phyloP scores from a whole-genome alignment of 2,797 vertebrate species.

The Perodicticus potto region DNA sequence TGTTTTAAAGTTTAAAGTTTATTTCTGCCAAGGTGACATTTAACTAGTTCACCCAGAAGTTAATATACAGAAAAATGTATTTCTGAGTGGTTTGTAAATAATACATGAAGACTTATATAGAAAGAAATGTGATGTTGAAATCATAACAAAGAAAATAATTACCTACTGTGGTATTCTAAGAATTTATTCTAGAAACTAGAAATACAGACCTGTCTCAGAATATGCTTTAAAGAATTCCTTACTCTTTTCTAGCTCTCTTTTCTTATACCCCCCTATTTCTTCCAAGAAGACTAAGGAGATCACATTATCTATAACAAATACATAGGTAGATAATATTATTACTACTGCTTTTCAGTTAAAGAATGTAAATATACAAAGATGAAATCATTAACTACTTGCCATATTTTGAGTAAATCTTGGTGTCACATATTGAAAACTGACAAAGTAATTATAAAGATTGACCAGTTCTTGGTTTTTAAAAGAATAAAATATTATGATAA shows the following conservation, averaged over 20 bases:
- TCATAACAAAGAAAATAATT: neutral
- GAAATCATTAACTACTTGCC: neutral
- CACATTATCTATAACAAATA: neutral
- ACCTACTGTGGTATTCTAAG: neutral
- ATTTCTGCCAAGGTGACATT: neutral
- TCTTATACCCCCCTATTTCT: neutral
- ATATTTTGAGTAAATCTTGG: neutral
- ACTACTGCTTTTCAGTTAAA: neutral
- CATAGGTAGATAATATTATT: neutral
- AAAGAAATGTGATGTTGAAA: neutral
- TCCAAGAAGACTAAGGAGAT: neutral
- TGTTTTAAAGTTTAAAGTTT: neutral
- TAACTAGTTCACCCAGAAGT: neutral
- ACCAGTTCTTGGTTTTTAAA: neutral
- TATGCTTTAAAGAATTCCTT: neutral
- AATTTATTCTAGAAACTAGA: neutral
- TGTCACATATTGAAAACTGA: neutral
- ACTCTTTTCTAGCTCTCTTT: neutral
- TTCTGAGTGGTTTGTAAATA: constrained; percentile 8
- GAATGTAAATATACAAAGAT: neutral
- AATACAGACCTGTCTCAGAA: neutral
- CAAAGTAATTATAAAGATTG: neutral
- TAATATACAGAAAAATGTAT: neutral
- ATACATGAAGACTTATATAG: neutral
- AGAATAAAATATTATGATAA: neutral